These are phyloP conservation scores for Tetrao urogallus DNA, from an alignment of 2,113 vertebrate genomes.

Conservation along the genomic window DNA sequence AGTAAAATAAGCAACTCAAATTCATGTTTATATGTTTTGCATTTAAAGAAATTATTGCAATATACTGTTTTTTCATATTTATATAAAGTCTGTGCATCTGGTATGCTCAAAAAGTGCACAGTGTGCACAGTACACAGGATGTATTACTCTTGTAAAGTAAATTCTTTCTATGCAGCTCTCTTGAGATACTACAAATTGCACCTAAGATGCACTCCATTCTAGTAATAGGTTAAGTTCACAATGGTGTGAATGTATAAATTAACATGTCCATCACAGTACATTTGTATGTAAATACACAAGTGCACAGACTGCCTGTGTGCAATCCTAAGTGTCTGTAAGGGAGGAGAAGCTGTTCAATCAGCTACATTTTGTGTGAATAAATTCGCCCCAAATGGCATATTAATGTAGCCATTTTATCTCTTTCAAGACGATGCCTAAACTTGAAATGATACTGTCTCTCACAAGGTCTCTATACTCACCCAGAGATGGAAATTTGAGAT, in stretches of 20 bases:
- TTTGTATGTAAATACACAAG: constrained; percentile 1
- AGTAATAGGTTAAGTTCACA: background rate
- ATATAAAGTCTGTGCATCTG: background rate
- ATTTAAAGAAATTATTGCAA: background rate
- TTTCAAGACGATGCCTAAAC: background rate
- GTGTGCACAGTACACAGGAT: background rate
- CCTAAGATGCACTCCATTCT: background rate
- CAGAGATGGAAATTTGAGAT: background rate
- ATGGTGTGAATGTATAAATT: background rate
- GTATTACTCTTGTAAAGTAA: background rate
- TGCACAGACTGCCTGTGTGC: background rate
- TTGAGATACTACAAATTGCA: background rate
- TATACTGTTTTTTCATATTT: background rate
- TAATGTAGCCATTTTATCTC: constrained; percentile 8
- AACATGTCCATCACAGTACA: background rate
- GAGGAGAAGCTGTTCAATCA: constrained; percentile 14
- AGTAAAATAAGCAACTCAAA: background rate
- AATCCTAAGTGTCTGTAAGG: background rate
- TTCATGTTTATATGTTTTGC: background rate
- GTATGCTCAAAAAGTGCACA: background rate
- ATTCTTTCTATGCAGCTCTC: background rate
- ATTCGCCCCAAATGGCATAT: background rate
- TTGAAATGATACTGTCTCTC: background rate
- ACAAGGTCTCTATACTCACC: background rate
- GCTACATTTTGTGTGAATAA: constrained; percentile 12